Base-by-base conservation (phyloP, 1,140 invertebrate genomes). In the Macrostomum lignano region DNA sequence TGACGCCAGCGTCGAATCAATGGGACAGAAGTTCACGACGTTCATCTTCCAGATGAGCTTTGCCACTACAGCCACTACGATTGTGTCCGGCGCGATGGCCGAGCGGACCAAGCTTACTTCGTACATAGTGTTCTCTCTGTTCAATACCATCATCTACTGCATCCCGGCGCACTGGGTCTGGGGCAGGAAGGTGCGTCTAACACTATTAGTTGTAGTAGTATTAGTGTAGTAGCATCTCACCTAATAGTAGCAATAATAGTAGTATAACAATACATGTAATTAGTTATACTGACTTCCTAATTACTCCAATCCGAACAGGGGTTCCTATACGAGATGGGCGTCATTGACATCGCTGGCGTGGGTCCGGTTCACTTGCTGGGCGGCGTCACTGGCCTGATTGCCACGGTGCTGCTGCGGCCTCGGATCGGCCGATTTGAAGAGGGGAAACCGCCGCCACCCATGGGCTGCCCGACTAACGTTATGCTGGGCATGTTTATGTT, bases 341-440 rank as follows among this genome's bases (percentile, higher is more conserved):
- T n/a, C n/a, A n/a, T n/a, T n/a, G n/a, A n/a, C n/a, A n/a, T n/a
- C 17, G 46, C 74, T n/a, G 75, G 77, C 6, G 41, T 73, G 21
- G 75, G 77, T 6, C 72, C 73, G 7, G 78, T 91, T 1, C 81
- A 91, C 60, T 58, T 88, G 7, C 72, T 82, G 32, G 79, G 77
- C 48, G 67, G 67, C 21, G 47, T 52, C 3, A 63, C 65, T 50
- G 77, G 77, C 1, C 66, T 86, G 35, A 74, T 79, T 0, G 76
- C 76, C 21, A 73, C 79, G 2, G 58, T 74, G 10, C 78, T 88
- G 71, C 55, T 88, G 25, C 75, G 75, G 22, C 79, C 82, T 1
- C 62, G 81, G 15, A 46, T 75, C n/a, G 75, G 77, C 0, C 58
- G 81, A 19, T 86, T 81, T 46, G 70, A 74, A 14, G 19, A 17